Percentiles rank a stretch among this genome's conserved stretches.
phyloP scores from a whole-genome alignment of 2,888 invertebrate genomes.

The Machimus rusticus region DNA sequence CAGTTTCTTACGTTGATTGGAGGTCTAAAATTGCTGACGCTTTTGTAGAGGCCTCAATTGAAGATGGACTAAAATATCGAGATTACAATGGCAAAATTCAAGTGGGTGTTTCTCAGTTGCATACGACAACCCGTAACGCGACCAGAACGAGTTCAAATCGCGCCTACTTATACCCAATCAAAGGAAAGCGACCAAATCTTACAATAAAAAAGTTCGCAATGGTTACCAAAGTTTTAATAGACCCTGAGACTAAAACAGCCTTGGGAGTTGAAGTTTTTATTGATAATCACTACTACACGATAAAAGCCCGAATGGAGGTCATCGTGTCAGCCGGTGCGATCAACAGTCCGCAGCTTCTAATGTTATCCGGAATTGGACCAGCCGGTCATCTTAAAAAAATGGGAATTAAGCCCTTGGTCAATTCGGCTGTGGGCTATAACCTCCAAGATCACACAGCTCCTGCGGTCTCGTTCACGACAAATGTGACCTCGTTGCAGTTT shows the following conservation, averaged over 20 bases:
- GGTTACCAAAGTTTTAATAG: constrained; percentile 71
- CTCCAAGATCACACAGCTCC: constrained; percentile 74
- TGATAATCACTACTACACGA: constrained; percentile 66
- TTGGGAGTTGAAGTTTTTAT: constrained; percentile 71
- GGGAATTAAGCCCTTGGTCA: constrained; percentile 66
- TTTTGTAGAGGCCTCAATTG: constrained; percentile 50
- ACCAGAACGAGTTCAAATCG: constrained; percentile 72
- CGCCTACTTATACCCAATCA: constrained; percentile 71
- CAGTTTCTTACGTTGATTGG: constrained; percentile 51
- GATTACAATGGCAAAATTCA: constrained; percentile 53
- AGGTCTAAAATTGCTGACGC: constrained; percentile 50
- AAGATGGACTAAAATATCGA: constrained; percentile 48
- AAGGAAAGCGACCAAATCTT: constrained; percentile 68
- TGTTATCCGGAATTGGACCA: constrained; percentile 81
- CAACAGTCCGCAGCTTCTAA: constrained; percentile 78
- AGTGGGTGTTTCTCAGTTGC: constrained; percentile 68
- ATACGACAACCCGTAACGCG: constrained; percentile 72
- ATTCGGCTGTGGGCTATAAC: constrained; percentile 73
- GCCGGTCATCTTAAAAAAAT: constrained; percentile 67
- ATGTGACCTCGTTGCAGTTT: constrained; percentile 59
- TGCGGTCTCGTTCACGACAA: constrained; percentile 69
- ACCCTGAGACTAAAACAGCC: constrained; percentile 67
- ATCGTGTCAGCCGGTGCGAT: constrained; percentile 80
- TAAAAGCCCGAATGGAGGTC: constrained; percentile 73
- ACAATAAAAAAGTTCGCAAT: constrained; percentile 68